A percentile compares a stretch with the other conserved stretches of the same genome.
phyloP scores from a whole-genome alignment of 2,113 vertebrate species.

The Thermophis baileyi region DNA sequence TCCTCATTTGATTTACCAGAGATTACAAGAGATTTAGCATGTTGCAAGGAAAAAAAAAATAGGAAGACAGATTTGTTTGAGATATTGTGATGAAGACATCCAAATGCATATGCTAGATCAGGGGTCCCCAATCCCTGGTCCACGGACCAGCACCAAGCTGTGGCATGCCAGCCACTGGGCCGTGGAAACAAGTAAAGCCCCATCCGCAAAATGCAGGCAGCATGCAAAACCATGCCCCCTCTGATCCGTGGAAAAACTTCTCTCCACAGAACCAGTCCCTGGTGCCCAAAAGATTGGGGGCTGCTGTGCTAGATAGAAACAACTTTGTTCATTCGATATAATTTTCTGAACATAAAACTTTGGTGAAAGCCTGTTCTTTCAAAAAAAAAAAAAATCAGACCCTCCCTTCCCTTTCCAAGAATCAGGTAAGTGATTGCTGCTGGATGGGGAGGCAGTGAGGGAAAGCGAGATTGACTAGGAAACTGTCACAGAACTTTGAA shows the following conservation, averaged over 20 bases:
- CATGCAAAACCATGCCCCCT: too few species aligned
- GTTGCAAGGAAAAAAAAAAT: neutral
- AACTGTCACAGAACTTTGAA: neutral
- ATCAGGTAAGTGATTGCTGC: too few species aligned
- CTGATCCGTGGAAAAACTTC: too few species aligned
- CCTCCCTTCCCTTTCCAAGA: neutral
- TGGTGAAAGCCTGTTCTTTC: neutral
- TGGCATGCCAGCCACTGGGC: too few species aligned
- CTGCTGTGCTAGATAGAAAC: neutral
- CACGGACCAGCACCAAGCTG: too few species aligned
- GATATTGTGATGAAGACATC: neutral
- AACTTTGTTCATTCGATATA: neutral
- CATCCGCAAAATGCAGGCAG: too few species aligned
- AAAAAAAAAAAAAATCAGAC: too few species aligned
- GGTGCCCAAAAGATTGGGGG: too few species aligned
- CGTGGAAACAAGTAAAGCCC: too few species aligned
- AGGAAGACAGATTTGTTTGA: neutral
- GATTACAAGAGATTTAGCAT: neutral
- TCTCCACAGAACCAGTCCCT: too few species aligned
- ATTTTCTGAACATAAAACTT: neutral
- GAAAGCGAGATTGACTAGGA: neutral
- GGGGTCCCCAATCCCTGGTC: too few species aligned
- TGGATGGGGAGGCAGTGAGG: neutral
- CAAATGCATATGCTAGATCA: neutral
- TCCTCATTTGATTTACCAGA: neutral